Percentiles rank a stretch among this genome's conserved stretches.
Conservation (phyloP, 2,797 vertebrate genomes). For the Parauchenoglanis ngamensis region DNA sequence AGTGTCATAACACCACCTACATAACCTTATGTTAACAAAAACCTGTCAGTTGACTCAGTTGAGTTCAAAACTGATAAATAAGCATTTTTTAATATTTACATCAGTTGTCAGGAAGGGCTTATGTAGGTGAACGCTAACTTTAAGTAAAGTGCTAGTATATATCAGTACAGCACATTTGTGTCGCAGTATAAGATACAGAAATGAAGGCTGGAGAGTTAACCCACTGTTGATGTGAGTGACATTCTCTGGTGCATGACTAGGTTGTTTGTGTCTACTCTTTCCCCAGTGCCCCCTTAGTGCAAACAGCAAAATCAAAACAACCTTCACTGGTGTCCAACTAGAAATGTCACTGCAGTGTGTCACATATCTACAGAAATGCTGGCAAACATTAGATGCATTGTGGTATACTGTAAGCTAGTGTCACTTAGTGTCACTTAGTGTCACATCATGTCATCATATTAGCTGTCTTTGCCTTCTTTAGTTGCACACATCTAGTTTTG, state of each 20-base stretch:
- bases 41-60: not conserved
- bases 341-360: slow-evolving; percentile 59
- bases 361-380: not conserved
- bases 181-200: slow-evolving; percentile 31
- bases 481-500: slow-evolving; percentile 5
- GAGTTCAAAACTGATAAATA: not conserved
- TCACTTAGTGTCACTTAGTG: slow-evolving; percentile 1
- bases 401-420: slow-evolving; percentile 9
- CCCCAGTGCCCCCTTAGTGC: not conserved
- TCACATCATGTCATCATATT: slow-evolving; percentile 20
- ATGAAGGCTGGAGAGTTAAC: slow-evolving; percentile 4
- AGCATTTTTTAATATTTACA: not conserved
- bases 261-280: slow-evolving; percentile 56
- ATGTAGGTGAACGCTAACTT: not conserved
- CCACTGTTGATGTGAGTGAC: not conserved
- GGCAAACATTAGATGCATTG: not conserved
- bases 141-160: not conserved
- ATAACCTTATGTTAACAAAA: not conserved
- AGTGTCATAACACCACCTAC: not conserved
- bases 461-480: not conserved
- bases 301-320: slow-evolving; percentile 62
- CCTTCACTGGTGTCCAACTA: slow-evolving; percentile 52
- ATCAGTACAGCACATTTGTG: slow-evolving; percentile 34
- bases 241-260: slow-evolving; percentile 22
- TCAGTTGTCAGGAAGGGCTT: not conserved